Evolutionary conservation across 2,888 invertebrate genomes (phyloP), one percentile per base, ranked within the genome.

Genomic region (Amphipoea oculea): DNA sequence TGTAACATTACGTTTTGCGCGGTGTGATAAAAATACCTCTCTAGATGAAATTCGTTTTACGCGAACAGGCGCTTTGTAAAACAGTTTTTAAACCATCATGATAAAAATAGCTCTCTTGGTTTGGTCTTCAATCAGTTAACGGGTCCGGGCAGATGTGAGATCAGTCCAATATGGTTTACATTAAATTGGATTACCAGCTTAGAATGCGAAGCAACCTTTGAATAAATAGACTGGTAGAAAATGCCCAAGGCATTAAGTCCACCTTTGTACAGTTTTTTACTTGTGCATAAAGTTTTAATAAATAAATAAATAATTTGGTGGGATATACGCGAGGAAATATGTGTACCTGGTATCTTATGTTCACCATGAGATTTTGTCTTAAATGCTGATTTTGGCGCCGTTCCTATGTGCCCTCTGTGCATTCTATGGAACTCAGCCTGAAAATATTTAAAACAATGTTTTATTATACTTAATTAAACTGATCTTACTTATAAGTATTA

Each of bases 321-420:
- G 7, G 54, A 20, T 20, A 54, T 54, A 54, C 17, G 51, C 51
- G 51, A 4, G 48, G 48, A 48, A 4, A 48, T 14, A 20, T 5
- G 20, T 45, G 29, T 29, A 94, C 95, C 95, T 80, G 94, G 96
- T 97, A 97, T 94, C 97, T 97, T 94, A 96, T 97, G 90, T 97
- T 98, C 92, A 29, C 29, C 29, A 69, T 88, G 89, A 3, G 93
- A 88, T 86, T 92, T 94, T 79, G 88, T 93, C 76, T 91, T 93
- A 79, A 96, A 96, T 0, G 96, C 97, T 0, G 96, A 94, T 84
- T 93, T 95, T 0, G 98, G 98, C 0, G 98, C 98, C 85, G 98
- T 98, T 0, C 98, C 98, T 80, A 98, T 97, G 91, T 98, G 98
- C 0, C 98, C 98, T 70, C 98, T 98, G 88, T 98, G 98, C 82